These are phyloP conservation scores for Sylvilagus floridanus DNA, from an alignment of 2,797 vertebrate genomes.

Conservation along the genomic window DNA sequence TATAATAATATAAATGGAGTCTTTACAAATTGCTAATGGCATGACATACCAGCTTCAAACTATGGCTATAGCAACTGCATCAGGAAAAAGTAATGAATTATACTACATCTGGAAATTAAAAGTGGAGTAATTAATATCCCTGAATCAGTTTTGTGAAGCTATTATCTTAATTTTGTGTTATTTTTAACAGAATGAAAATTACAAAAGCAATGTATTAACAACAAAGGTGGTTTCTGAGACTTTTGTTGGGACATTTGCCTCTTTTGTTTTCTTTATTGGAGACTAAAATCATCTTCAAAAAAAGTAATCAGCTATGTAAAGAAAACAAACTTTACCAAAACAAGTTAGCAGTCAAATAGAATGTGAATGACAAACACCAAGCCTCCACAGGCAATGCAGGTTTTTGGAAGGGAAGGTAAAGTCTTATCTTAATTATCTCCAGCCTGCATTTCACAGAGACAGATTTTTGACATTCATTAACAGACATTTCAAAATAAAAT, in stretches of 20 bases:
- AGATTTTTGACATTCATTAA: not conserved
- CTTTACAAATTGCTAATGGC: constrained; percentile 63
- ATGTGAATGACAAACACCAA: not conserved
- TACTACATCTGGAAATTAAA: constrained; percentile 53
- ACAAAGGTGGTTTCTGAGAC: constrained; percentile 3
- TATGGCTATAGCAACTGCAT: constrained; percentile 51
- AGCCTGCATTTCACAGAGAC: not conserved
- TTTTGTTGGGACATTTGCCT: constrained; percentile 3
- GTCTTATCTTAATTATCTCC: not conserved
- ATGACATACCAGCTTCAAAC: constrained; percentile 14
- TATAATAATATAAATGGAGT: constrained; percentile 48
- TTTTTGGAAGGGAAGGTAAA: not conserved
- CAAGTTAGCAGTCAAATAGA: not conserved
- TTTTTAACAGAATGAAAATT: constrained; percentile 64
- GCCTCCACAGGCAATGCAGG: not conserved
- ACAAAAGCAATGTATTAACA: constrained; percentile 58
- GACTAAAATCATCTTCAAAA: not conserved
- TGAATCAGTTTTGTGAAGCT: constrained; percentile 34
- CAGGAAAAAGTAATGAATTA: constrained; percentile 66
- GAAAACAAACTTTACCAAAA: constrained; percentile 25
- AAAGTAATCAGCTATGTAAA: not conserved
- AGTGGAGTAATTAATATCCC: constrained; percentile 66
- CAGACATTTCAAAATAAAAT: not conserved
- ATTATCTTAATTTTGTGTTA: constrained; percentile 57
- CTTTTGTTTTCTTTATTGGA: not conserved